Base-by-base conservation (phyloP, 2,888 invertebrate genomes). In the Branchinecta sandiegonensis region DNA sequence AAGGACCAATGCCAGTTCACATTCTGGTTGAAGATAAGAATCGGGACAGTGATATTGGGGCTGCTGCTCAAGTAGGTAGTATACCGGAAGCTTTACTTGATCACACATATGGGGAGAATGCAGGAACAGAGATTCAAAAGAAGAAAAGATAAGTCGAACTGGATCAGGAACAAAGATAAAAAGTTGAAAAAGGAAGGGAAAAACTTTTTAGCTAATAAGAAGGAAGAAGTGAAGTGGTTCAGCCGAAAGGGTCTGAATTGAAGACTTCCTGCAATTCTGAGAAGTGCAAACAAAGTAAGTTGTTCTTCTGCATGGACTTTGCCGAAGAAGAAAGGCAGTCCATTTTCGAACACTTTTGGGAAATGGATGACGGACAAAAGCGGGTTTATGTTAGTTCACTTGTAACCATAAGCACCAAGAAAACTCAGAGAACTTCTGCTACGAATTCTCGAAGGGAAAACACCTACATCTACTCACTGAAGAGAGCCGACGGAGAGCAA, bases 301-400 rank as follows among this genome's bases (percentile, higher is more conserved):
- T 56, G 56, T 56, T 56, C 14, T 56, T 14, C 14, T 56, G 56
- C 56, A 56, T 14, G 14, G 14, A 56, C 14, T 56, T 56, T 9
- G 14, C 56, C 14, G n/a, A 56, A 8, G n/a, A 56, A 8, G 56
- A 56, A 14, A n/a, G 56, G 14, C 8, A 14, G 56, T n/a, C 56
- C 8, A 56, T 56, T 14, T 56, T 56, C 14, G 56, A 56, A 56
- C 14, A n/a, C n/a, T 56, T 56, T 14, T 56, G 56, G 56, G 14
- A 56, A 56, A 56, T 56, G 56, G 56, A 56, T 56, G 56, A 14
- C 56, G n/a, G 56, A n/a, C 56, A 56, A 56, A 56, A 56, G 56
- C 14, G n/a, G 8, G 14, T 56, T 56, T 9, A 56, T 56, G 56
- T 56, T 56, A 14, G 56, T 56, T n/a, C n/a, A 56, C 9, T 56